Evolutionary conservation across 2,888 invertebrate genomes (phyloP), one percentile per base, ranked within the genome.

Genomic region (Leptogaster cylindrica): DNA sequence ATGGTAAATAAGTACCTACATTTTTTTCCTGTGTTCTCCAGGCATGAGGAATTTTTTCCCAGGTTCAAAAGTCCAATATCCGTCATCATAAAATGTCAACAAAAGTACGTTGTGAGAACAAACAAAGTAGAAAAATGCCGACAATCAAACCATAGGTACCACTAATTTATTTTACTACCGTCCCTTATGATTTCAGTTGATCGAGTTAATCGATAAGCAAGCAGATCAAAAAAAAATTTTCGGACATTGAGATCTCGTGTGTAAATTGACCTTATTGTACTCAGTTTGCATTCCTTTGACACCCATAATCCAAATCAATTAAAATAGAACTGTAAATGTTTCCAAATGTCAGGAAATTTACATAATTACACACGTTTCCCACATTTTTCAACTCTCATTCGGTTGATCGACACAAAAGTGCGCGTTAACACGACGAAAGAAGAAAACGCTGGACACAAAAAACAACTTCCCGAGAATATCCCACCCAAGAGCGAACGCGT

Each of bases 401-500:
- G 16, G 14, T 8, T 52, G 36, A 50, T 51, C 65, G 39, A 50
- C 65, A 65, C 44, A 50, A 48, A 65, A 65, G 50, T n/a, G 48
- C 65, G 50, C 41, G 65, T 65, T 33, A 50, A 65, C 41, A 51
- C 39, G 51, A 23, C 36, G 65, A 50, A 46, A 31, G 31, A 36
- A 48, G 46, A 52, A 50, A 25, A 27, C 23, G 31, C 51, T 44
- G 10, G 18, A 20, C 23, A 46, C 33, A 20, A 48, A 14, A 14
- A 23, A 12, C 51, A 39, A 51, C 23, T 50, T 65, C 65, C 33
- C 14, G 36, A 70, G 64, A 70, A 66, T 66, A 70, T 67, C 68
- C 72, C 73, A 72, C 73, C 73, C 73, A 73, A 70, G 71, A 71
- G 68, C 61, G 70, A 72, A 86, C 88, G 88, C 88, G 88, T 88